These are phyloP conservation scores for Idaea aversata DNA, from an alignment of 2,888 invertebrate species.

Conservation along the genomic window DNA sequence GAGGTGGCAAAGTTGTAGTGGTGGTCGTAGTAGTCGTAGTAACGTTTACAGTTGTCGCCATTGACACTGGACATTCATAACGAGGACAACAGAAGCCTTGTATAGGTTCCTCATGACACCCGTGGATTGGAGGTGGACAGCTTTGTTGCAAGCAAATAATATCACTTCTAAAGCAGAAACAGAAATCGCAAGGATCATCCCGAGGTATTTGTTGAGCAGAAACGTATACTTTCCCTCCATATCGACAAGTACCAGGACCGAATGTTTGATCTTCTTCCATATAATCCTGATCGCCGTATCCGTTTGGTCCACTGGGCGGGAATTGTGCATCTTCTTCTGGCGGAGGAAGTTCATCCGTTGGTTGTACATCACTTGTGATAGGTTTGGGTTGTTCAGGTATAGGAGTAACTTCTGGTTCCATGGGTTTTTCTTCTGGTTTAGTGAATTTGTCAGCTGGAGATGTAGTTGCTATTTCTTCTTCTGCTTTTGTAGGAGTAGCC, in stretches of 20 bases:
- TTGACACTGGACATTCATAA: constrained; percentile 95
- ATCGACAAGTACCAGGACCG: constrained; percentile 94
- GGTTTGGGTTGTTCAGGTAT: constrained; percentile 56
- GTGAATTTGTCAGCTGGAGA: constrained; percentile 15
- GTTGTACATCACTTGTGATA: constrained; percentile 46
- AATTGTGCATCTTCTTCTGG: constrained; percentile 58
- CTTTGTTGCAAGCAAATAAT: constrained; percentile 97
- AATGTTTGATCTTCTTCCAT: constrained; percentile 89
- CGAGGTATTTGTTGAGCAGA: constrained; percentile 97
- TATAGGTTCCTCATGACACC: constrained; percentile 95
- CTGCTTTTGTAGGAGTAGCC: constrained; percentile 18
- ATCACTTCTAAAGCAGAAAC: constrained; percentile 97
- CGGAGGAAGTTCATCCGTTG: constrained; percentile 57
- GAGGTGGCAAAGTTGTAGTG: constrained; percentile 91
- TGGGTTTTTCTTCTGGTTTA: constrained; percentile 35
- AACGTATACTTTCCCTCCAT: constrained; percentile 95
- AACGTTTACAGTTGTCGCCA: constrained; percentile 89
- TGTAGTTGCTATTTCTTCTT: constrained; percentile 26
- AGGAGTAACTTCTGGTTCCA: constrained; percentile 44
- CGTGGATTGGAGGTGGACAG: constrained; percentile 95
- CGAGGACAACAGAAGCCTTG: constrained; percentile 96
- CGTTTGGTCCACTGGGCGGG: constrained; percentile 60
- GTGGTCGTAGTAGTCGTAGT: constrained; percentile 94
- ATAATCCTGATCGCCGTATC: constrained; percentile 83
- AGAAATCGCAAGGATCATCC: constrained; percentile 97